Percentiles rank a stretch among this genome's conserved stretches.
Conservation (phyloP, 2,797 vertebrate species). For the Pteronotus mesoamericanus region DNA sequence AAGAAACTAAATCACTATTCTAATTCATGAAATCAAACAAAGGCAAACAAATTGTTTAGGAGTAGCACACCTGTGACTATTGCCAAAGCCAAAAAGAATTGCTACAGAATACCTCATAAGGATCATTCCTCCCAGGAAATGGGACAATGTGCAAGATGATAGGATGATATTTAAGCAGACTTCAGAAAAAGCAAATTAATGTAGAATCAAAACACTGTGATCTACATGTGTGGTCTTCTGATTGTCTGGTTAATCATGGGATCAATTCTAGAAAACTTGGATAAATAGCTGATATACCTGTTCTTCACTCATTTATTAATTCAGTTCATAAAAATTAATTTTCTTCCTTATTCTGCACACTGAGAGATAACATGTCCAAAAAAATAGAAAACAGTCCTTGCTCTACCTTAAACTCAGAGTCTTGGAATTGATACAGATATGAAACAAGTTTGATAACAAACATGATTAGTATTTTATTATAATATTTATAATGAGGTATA, state of each 20-base stretch:
- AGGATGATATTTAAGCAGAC: neutral
- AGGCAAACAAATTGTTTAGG: neutral
- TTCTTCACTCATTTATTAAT: neutral
- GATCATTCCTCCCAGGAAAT: neutral
- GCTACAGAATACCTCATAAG: neutral
- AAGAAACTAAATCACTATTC: neutral
- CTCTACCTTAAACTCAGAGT: neutral
- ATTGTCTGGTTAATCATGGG: neutral
- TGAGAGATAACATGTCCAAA: neutral
- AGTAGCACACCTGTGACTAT: neutral
- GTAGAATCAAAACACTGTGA: neutral
- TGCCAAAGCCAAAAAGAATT: neutral
- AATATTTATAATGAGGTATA: neutral
- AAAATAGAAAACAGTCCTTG: neutral
- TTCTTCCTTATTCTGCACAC: neutral
- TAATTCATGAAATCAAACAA: neutral
- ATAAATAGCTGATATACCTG: neutral
- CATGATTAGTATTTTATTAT: neutral
- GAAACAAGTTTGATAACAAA: neutral
- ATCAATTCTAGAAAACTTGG: neutral
- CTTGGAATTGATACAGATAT: neutral
- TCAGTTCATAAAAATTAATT: neutral
- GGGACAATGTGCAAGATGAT: neutral
- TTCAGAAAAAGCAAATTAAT: neutral
- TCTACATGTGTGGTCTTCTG: neutral